phyloP scores from a whole-genome alignment of 2,888 invertebrate species.

The Cerceris rybyensis region DNA sequence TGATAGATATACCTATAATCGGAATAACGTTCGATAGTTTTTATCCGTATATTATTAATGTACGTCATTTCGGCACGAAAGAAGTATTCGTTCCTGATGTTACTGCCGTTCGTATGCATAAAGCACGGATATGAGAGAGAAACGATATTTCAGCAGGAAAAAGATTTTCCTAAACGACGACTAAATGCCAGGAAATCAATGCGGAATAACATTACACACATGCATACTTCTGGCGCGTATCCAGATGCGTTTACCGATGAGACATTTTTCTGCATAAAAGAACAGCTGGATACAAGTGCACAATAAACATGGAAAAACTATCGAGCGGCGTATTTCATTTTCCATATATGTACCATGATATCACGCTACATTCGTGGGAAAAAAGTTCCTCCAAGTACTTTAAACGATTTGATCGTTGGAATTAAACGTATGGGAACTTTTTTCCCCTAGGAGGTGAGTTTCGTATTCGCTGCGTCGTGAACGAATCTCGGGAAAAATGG shows the following conservation, averaged over 20 bases:
- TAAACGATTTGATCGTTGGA: too few species aligned
- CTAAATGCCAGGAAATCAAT: conserved; percentile 61
- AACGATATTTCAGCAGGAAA: conserved; percentile 36
- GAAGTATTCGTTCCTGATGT: conserved; percentile 20
- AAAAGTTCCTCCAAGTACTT: not conserved
- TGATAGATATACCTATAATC: too few species aligned
- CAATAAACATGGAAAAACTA: conserved; percentile 47
- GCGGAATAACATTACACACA: conserved; percentile 56
- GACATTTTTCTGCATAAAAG: conserved; percentile 58
- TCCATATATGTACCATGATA: not conserved
- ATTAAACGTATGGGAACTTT: not conserved
- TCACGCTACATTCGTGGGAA: not conserved
- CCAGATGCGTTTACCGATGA: conserved; percentile 68
- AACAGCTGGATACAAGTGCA: conserved; percentile 49
- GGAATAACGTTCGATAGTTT: not conserved
- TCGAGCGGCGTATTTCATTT: conserved; percentile 27
- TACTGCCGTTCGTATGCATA: conserved; percentile 6
- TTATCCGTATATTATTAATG: conserved; percentile 20
- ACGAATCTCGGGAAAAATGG: too few species aligned
- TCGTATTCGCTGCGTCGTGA: not conserved
- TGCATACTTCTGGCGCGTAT: conserved; percentile 54
- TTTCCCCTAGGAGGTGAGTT: not conserved
- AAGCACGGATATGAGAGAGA: conserved; percentile 11
- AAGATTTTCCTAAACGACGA: conserved; percentile 50
- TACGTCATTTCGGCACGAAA: conserved; percentile 14